Evolutionary conservation across 2,113 vertebrate species (phyloP), one percentile per base, ranked within the genome.

Genomic region (Zosterops lateralis): DNA sequence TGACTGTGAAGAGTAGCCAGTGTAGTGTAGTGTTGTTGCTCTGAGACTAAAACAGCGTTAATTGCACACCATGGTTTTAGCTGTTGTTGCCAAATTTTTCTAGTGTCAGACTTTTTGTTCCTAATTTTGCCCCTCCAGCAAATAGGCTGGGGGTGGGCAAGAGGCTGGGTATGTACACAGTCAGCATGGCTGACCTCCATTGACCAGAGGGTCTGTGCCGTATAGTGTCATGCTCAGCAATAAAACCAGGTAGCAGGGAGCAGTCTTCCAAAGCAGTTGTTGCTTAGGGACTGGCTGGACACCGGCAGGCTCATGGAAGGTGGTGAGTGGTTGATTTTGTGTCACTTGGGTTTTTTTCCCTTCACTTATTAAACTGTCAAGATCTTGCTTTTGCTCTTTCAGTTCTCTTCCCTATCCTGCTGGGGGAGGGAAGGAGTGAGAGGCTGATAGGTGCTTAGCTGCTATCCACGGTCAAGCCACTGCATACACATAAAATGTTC

Each of bases 371-470:
- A 13, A 74, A 36, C 9, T 70, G 26, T n/a, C 16, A 5, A 8
- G 15, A 17, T 65, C 31, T 81, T 1, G 0, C 42, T 82, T 82
- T 78, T 80, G 11, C 31, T 73, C 8, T 53, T 65, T 14, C 0
- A 0, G 0, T 71, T 82, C 32, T 74, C 18, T 81, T 44, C 32
- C 32, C 26, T 77, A 1, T 73, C 50, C 17, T 71, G 45, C 38
- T 77, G 56, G 4, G 4, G 13, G 29, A 9, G 22, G 32, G 14
- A 47, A 29, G 3, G 11, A 85, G 13, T 0, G 0, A 81, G 50
- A 70, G 38, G 56, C 31, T 77, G 16, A 5, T 45, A 32, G 2
- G 15, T 90, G 9, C 38, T 75, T 72, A 60, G 44, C 44, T 73
- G 67, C 58, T 89, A 9, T 50, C 47, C 7, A 20, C 17, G 22